These are phyloP conservation scores for Drosophila ohnishii DNA, from an alignment of 1,140 invertebrate species.

Conservation along the genomic window DNA sequence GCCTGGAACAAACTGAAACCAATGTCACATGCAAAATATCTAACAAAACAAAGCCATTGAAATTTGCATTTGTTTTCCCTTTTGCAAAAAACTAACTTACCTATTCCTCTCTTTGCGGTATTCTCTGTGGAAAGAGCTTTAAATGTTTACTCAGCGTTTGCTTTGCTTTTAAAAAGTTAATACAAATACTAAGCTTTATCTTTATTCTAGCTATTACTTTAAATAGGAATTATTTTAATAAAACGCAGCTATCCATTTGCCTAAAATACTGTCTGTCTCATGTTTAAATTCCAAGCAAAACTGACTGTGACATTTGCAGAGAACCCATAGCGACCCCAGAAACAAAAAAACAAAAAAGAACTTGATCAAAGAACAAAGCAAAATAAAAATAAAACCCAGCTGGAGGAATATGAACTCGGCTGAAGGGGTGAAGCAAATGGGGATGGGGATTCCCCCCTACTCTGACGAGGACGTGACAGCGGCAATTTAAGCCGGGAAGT, in stretches of 20 bases:
- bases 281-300: neutral
- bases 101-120: neutral
- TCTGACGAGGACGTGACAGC: constrained; percentile 13
- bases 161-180: no score
- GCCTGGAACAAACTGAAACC: constrained; percentile 27
- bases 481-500: neutral
- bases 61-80: constrained; percentile 34
- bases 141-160: neutral
- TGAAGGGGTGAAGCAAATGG: neutral
- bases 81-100: neutral
- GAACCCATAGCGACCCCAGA: constrained; percentile 3
- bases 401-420: neutral
- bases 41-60: constrained; percentile 11
- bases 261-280: neutral
- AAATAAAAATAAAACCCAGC: constrained; percentile 23
- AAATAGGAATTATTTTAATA: neutral
- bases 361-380: constrained; percentile 24
- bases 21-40: constrained; percentile 38
- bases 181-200: neutral
- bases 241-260: neutral
- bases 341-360: neutral
- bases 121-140: neutral
- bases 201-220: neutral
- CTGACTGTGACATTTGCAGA: constrained; percentile 15
- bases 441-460: neutral